Conservation (phyloP, 1,140 invertebrate genomes). For the Drosophila lini region DNA sequence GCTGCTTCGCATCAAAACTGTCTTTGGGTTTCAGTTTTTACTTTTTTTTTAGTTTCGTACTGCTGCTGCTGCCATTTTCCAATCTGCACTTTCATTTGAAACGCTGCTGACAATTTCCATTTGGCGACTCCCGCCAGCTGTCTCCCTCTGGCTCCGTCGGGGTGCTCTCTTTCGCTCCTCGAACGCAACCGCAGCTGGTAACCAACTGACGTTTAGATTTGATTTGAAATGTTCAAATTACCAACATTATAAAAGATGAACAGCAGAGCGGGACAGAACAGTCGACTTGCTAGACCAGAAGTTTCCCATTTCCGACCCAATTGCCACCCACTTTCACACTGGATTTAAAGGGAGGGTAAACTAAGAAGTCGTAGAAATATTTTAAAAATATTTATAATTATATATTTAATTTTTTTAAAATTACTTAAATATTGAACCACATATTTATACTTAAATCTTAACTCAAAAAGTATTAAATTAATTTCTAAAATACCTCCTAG, state of each 20-base stretch:
- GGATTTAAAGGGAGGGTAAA: constrained; percentile 6
- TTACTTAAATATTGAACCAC: background rate
- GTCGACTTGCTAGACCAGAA: constrained; percentile 12
- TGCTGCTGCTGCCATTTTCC: constrained; percentile 68
- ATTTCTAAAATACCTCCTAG: background rate
- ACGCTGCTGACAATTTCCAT: constrained; percentile 80
- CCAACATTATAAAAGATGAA: constrained; percentile 81
- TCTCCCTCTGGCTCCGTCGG: background rate
- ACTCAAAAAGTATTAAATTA: background rate
- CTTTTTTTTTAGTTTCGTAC: constrained; percentile 7
- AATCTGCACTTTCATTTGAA: constrained; percentile 80
- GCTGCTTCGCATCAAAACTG: constrained; percentile 70
- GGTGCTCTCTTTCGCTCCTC: constrained; percentile 9
- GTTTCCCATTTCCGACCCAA: constrained; percentile 14
- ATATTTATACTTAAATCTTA: background rate
- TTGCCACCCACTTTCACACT: background rate
- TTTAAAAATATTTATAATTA: too few relatives aligned
- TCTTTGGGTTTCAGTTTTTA: constrained; percentile 51
- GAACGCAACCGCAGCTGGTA: constrained; percentile 67
- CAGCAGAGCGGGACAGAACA: constrained; percentile 33
- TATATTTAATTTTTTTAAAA: background rate
- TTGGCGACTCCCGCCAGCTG: constrained; percentile 50
- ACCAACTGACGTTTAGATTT: constrained; percentile 81
- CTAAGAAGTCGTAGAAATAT: constrained; percentile 1
- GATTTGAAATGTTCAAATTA: constrained; percentile 83